Conservation (phyloP, 2,113 vertebrate genomes). For the Dinomys branickii region DNA sequence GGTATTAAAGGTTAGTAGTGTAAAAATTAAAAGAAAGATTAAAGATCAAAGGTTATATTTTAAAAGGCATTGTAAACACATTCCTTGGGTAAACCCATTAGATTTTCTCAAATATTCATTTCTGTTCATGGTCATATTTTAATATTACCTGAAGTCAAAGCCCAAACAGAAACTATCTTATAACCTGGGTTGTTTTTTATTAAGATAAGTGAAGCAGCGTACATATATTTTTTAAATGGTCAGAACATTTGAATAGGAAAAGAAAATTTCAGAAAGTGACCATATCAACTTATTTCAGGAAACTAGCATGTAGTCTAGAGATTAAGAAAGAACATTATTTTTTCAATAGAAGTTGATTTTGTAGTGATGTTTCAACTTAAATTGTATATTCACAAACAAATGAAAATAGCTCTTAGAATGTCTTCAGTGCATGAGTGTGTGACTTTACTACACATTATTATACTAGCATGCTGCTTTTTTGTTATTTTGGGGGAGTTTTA, state of each 20-base stretch:
- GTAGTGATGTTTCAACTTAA: not conserved
- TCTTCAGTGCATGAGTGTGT: not conserved
- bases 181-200: conserved; percentile 66
- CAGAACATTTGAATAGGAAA: conserved; percentile 57
- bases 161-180: conserved; percentile 51
- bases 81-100: conserved; percentile 36
- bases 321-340: conserved; percentile 61
- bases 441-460: not conserved
- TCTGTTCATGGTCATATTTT: conserved; percentile 47
- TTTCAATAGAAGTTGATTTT: conserved; percentile 28
- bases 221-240: conserved; percentile 47
- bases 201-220: conserved; percentile 65
- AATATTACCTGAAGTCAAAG: conserved; percentile 52
- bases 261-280: conserved; percentile 49
- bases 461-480: not conserved
- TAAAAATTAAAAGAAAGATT: conserved; percentile 35
- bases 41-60: conserved; percentile 60
- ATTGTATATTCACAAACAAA: conserved; percentile 51
- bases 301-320: conserved; percentile 61
- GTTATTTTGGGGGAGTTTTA: not conserved
- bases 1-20: not conserved
- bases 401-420: not conserved
- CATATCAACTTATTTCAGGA: conserved; percentile 67
- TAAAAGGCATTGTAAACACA: conserved; percentile 57
- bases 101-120: conserved; percentile 74